phyloP scores from a whole-genome alignment of 2,113 vertebrate genomes.

The Hippopotamus amphibius region DNA sequence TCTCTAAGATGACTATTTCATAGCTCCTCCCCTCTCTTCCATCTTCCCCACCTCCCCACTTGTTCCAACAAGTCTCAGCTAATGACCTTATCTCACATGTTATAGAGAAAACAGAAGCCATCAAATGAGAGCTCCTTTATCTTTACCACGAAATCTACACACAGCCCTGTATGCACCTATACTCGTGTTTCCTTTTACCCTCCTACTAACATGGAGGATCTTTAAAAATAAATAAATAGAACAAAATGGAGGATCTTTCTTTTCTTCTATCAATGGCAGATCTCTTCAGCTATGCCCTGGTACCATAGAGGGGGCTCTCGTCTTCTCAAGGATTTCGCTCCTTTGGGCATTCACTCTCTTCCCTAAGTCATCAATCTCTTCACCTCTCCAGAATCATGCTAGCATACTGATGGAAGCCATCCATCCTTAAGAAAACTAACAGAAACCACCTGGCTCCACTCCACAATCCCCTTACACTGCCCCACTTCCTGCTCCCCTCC shows the following conservation, averaged over 20 bases:
- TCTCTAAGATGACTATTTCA: neutral
- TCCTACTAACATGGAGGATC: neutral
- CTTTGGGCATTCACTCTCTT: slow-evolving; percentile 17
- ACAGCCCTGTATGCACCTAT: neutral
- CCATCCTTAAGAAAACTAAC: slow-evolving; percentile 32
- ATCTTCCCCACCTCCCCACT: neutral
- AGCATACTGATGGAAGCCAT: neutral
- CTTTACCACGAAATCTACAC: neutral
- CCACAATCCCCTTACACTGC: neutral
- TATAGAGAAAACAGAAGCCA: neutral
- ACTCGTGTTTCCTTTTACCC: neutral
- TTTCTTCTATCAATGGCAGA: slow-evolving; percentile 10
- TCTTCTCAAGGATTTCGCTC: slow-evolving; percentile 37
- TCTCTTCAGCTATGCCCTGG: neutral
- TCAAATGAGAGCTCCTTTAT: neutral
- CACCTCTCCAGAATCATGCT: neutral
- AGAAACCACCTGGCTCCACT: neutral
- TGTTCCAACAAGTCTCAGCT: neutral
- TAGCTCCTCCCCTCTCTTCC: neutral
- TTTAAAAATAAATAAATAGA: neutral
- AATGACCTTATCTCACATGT: neutral
- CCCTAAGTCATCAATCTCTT: neutral
- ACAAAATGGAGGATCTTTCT: neutral
- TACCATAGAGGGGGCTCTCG: neutral
- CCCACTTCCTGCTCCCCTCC: neutral